Conservation (phyloP, 2,113 vertebrate genomes). For the Eudorcas thomsonii region DNA sequence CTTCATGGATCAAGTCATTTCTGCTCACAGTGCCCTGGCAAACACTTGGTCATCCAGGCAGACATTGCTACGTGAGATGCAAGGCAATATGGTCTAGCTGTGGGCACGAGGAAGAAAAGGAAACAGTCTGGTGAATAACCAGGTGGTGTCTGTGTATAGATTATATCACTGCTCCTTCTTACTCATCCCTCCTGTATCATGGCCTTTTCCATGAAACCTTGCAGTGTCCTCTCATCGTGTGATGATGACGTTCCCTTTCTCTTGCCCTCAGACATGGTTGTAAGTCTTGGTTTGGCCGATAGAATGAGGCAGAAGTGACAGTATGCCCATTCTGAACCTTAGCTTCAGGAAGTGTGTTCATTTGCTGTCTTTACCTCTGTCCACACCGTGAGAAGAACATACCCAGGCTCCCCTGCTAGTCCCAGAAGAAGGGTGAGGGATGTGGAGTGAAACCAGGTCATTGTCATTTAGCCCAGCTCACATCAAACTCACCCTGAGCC, state of each 20-base stretch:
- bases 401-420: not conserved
- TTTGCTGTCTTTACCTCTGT: not conserved
- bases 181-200: not conserved
- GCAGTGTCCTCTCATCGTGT: not conserved
- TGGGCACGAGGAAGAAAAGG: not conserved
- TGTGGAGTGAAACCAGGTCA: not conserved
- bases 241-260: not conserved
- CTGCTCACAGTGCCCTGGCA: not conserved
- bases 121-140: not conserved
- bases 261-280: not conserved
- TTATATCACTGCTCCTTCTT: not conserved
- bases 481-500: not conserved
- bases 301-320: not conserved
- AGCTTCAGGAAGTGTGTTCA: not conserved
- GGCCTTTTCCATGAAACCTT: not conserved
- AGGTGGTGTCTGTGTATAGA: not conserved
- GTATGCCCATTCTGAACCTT: not conserved
- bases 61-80: not conserved
- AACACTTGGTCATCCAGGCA: not conserved
- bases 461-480: not conserved
- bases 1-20: not conserved
- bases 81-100: not conserved
- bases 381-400: not conserved
- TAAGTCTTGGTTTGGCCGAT: not conserved
- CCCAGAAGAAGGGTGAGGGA: not conserved